A percentile compares a stretch with the other conserved stretches of the same genome.
Evolutionary conservation across 2,888 invertebrate species (phyloP).

Genomic region (Carpatolechia fugitivella): DNA sequence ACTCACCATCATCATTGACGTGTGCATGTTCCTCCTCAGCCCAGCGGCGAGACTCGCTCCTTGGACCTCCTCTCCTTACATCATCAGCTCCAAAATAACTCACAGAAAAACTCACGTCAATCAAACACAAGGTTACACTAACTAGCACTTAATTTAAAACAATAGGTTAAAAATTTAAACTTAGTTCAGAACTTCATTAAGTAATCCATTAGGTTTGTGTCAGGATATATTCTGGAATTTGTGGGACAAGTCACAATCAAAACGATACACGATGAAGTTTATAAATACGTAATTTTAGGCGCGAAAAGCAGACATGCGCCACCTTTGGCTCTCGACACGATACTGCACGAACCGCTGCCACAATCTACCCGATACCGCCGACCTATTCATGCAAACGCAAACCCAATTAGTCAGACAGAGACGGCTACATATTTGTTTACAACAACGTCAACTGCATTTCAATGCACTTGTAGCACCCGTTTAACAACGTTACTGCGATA

Average conservation of each 20-base stretch:
- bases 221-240: neutral
- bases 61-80: constrained; percentile 59
- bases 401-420: constrained; percentile 38
- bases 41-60: constrained; percentile 63
- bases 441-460: constrained; percentile 43
- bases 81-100: constrained; percentile 72
- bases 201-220: constrained; percentile 1
- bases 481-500: constrained; percentile 35
- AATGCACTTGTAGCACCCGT: constrained; percentile 44
- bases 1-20: constrained; percentile 76
- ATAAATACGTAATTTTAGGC: constrained; percentile 62
- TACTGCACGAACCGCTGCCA: constrained; percentile 51
- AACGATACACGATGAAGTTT: constrained; percentile 69
- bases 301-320: constrained; percentile 32
- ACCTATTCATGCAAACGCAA: constrained; percentile 39
- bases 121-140: constrained; percentile 70
- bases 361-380: constrained; percentile 49
- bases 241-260: constrained; percentile 43
- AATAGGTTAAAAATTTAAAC: constrained; percentile 27
- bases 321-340: constrained; percentile 37
- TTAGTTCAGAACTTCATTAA: constrained; percentile 15
- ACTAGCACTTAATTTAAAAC: constrained; percentile 49
- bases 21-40: constrained; percentile 57
- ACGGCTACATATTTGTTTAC: constrained; percentile 35
- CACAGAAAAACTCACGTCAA: constrained; percentile 61